phyloP scores from a whole-genome alignment of 2,888 invertebrate species.

The Leptinotarsa tumamoca region DNA sequence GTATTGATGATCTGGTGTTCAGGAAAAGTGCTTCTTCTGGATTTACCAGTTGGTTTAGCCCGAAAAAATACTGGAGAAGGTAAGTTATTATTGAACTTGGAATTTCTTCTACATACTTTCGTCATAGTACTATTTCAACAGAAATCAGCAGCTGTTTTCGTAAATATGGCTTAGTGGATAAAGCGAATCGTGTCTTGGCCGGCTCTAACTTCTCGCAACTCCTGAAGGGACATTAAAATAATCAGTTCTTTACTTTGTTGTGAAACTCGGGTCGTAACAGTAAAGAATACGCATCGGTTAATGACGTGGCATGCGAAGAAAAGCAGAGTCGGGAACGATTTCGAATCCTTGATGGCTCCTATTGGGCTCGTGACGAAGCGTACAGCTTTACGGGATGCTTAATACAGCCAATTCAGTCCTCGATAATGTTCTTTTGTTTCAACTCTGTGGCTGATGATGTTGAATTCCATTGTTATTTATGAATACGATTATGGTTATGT shows the following conservation, averaged over 20 bases:
- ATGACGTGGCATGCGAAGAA: conserved; percentile 55
- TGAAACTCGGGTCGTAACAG: conserved; percentile 47
- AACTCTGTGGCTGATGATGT: conserved; percentile 28
- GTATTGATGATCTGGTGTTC: too few relatives aligned
- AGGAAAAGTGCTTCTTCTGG: too few relatives aligned
- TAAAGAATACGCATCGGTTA: conserved; percentile 56
- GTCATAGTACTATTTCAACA: background rate
- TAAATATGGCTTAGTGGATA: background rate
- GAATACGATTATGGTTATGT: conserved; percentile 36
- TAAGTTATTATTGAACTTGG: too few relatives aligned
- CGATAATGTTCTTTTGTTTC: conserved; percentile 49
- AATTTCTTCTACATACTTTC: too few relatives aligned
- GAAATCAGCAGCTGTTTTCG: background rate
- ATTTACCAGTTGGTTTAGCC: too few relatives aligned
- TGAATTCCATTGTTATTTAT: conserved; percentile 39
- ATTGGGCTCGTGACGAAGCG: conserved; percentile 56
- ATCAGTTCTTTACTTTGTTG: conserved; percentile 46
- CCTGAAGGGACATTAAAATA: conserved; percentile 44
- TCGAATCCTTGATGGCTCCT: conserved; percentile 59
- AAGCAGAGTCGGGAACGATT: conserved; percentile 50
- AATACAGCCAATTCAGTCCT: conserved; percentile 58
- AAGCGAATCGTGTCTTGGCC: conserved; percentile 5
- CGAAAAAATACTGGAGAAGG: too few relatives aligned
- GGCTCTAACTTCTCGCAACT: conserved; percentile 32
- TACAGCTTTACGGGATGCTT: conserved; percentile 54